Evolutionary conservation across 2,888 invertebrate species (phyloP).

Genomic region (Leptinotarsa tumamoca): DNA sequence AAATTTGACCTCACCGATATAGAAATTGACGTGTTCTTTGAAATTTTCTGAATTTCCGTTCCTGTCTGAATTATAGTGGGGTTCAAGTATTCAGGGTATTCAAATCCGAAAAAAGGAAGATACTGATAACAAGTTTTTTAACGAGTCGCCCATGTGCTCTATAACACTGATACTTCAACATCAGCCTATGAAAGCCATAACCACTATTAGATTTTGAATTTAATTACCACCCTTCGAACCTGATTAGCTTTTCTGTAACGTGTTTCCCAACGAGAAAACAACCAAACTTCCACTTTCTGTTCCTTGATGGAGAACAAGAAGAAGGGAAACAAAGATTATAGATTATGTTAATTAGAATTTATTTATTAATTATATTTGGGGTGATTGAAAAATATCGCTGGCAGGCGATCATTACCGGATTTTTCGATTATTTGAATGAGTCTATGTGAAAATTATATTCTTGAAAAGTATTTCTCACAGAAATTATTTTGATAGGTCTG

Average conservation of each 20-base stretch:
- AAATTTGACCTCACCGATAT: no score
- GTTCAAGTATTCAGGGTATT: no score
- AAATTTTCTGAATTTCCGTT: no score
- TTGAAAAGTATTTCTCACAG: no score
- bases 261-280: conserved; percentile 41
- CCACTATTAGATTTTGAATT: conserved; percentile 56
- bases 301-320: conserved; percentile 15
- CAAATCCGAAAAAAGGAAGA: no score
- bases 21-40: no score
- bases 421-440: conserved; percentile 33
- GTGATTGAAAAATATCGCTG: conserved; percentile 44
- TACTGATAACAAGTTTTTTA: no score
- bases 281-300: conserved; percentile 36
- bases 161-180: conserved; percentile 38
- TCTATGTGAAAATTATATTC: neutral
- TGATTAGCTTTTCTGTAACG: conserved; percentile 52
- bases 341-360: conserved; percentile 49
- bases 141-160: conserved; percentile 12
- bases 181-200: conserved; percentile 43
- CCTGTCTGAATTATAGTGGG: no score
- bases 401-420: conserved; percentile 35
- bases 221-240: conserved; percentile 56
- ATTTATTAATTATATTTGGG: conserved; percentile 46
- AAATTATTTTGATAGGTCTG: no score
- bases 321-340: conserved; percentile 44